phyloP scores from a whole-genome alignment of 2,888 invertebrate species.

The Hirtodrosophila confusa region DNA sequence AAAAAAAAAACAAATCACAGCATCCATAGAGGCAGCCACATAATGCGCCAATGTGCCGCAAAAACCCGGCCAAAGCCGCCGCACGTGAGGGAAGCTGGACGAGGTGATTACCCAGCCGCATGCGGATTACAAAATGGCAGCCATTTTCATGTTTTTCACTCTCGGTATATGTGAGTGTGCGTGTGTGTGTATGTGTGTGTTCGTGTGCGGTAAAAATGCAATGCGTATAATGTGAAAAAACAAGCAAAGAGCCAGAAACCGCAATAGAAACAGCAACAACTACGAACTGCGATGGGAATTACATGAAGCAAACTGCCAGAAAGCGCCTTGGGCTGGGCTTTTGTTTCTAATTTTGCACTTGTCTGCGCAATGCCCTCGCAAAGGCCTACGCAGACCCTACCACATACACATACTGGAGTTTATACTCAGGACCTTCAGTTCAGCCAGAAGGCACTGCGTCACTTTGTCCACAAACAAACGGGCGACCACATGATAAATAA shows the following conservation, averaged over 20 bases:
- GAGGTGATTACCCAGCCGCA: conserved; percentile 76
- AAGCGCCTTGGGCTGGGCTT: conserved; percentile 64
- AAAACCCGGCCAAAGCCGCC: conserved; percentile 69
- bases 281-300: conserved; percentile 24
- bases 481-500: conserved; percentile 82
- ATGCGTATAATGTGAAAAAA: conserved; percentile 42
- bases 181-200: not conserved
- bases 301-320: conserved; percentile 33
- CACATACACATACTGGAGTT: not conserved
- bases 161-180: conserved; percentile 1
- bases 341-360: conserved; percentile 79
- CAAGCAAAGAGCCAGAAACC: conserved; percentile 4
- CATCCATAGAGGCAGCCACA: conserved; percentile 50
- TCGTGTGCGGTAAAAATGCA: conserved; percentile 66
- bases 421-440: conserved; percentile 9
- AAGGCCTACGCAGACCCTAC: conserved; percentile 49
- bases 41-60: conserved; percentile 66
- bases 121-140: conserved; percentile 78
- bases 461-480: conserved; percentile 63
- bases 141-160: conserved; percentile 63
- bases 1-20: conserved; percentile 42
- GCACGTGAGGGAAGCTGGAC: conserved; percentile 61
- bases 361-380: conserved; percentile 64
- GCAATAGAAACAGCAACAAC: conserved; percentile 25
- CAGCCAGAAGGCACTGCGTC: conserved; percentile 55